A percentile compares a stretch with the other conserved stretches of the same genome.
These are phyloP conservation scores for Apostichopus parvimensis DNA, from an alignment of 35 echinoderm and acorn worm genomes.

Conservation along the genomic window DNA sequence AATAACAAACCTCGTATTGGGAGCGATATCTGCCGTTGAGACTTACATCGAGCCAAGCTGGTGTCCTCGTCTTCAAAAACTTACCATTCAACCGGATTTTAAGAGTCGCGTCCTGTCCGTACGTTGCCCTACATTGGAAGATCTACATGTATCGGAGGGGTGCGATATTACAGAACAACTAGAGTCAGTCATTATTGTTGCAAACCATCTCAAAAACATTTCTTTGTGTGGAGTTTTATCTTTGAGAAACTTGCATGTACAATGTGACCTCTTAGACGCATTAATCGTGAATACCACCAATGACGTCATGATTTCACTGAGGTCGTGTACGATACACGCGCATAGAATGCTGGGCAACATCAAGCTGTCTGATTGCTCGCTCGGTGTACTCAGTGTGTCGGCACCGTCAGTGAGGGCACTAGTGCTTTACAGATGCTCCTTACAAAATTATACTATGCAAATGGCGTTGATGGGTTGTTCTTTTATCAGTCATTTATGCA, in stretches of 20 bases:
- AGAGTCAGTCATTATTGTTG: constrained; percentile 65
- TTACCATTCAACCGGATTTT: constrained; percentile 78
- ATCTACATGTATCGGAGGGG: constrained; percentile 55
- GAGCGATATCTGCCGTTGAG: constrained; percentile 67
- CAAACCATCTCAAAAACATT: constrained; percentile 71
- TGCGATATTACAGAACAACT: constrained; percentile 76
- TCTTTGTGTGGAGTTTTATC: constrained; percentile 59
- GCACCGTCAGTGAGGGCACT: constrained; percentile 63
- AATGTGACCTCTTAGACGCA: constrained; percentile 74
- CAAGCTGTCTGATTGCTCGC: constrained; percentile 82
- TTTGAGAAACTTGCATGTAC: constrained; percentile 71
- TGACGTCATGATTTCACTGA: constrained; percentile 63
- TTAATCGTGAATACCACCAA: constrained; percentile 80
- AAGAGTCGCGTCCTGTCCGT: constrained; percentile 63
- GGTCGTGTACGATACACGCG: constrained; percentile 84
- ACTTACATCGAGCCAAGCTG: constrained; percentile 60
- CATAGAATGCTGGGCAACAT: constrained; percentile 55
- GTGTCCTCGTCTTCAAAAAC: constrained; percentile 69
- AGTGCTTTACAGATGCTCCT: constrained; percentile 84
- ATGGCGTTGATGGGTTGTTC: constrained; percentile 77
- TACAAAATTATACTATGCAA: constrained; percentile 84
- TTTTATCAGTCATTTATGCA: constrained; percentile 74
- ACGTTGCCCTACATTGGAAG: constrained; percentile 69
- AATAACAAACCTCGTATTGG: constrained; percentile 61
- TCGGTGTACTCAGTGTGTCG: constrained; percentile 72